A percentile compares a stretch with the other conserved stretches of the same genome.
Evolutionary conservation across 2,113 vertebrate species (phyloP).

Genomic region (Anarrhichthys ocellatus): DNA sequence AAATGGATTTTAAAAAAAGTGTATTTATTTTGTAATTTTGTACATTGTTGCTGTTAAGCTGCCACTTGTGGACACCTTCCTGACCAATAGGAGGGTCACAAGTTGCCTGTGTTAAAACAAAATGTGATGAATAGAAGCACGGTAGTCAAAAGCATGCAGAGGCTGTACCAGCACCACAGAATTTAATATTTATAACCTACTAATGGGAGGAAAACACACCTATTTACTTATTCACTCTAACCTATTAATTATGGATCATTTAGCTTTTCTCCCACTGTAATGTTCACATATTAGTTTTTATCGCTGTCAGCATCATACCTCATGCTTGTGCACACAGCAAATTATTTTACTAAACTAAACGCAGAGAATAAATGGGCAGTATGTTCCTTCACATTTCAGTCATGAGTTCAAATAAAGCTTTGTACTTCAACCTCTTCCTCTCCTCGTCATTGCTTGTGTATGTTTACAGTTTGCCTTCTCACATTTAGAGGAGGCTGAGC

Average conservation of each 20-base stretch:
- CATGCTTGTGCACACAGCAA: conserved; percentile 26
- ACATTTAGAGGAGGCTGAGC: conserved; percentile 7
- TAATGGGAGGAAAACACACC: conserved; percentile 28
- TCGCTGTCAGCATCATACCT: conserved; percentile 57
- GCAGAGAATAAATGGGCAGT: conserved; percentile 26
- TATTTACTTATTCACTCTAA: conserved; percentile 14
- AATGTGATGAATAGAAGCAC: conserved; percentile 58
- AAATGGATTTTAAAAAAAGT: conserved; percentile 3
- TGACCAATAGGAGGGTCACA: conserved; percentile 4
- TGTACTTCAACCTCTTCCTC: conserved; percentile 46
- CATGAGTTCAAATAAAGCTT: conserved; percentile 69
- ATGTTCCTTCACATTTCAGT: conserved; percentile 65
- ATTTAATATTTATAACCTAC: conserved; percentile 44
- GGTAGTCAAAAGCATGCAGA: conserved; percentile 70
- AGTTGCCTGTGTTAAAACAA: conserved; percentile 46
- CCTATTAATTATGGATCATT: conserved; percentile 18
- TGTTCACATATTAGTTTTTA: conserved; percentile 19
- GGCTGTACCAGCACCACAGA: conserved; percentile 41
- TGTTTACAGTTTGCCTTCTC: conserved; percentile 20
- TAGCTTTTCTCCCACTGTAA: conserved; percentile 39
- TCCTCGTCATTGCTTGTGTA: conserved; percentile 35
- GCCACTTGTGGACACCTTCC: conserved; percentile 38
- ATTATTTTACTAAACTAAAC: conserved; percentile 44
- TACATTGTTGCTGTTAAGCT: conserved; percentile 56
- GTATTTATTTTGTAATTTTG: conserved; percentile 74